These are phyloP conservation scores for Trichosurus vulpecula DNA, from an alignment of 2,797 vertebrate species.

Conservation along the genomic window DNA sequence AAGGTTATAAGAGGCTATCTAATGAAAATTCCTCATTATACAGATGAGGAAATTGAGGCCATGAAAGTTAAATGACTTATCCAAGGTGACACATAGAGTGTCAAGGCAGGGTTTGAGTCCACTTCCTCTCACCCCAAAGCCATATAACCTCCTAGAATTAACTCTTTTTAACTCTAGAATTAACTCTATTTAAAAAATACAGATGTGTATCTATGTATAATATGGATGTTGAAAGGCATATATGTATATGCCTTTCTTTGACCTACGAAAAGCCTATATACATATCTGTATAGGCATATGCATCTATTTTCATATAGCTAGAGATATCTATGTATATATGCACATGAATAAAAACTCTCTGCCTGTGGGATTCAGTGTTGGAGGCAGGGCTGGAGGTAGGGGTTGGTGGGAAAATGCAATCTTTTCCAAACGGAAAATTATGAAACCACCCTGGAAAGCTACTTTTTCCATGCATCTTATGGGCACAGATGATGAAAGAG, in stretches of 20 bases:
- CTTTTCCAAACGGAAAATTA: slow-evolving; percentile 75
- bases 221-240: background rate
- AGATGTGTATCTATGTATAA: background rate
- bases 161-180: background rate
- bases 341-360: background rate
- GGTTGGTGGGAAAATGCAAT: slow-evolving; percentile 7
- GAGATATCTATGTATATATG: background rate
- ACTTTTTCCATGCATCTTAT: slow-evolving; percentile 66
- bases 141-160: background rate
- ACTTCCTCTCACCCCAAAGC: background rate
- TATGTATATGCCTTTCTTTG: too few species aligned
- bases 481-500: slow-evolving; percentile 60
- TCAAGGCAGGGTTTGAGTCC: background rate
- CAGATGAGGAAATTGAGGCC: too few species aligned
- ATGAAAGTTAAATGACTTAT: too few species aligned
- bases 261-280: background rate
- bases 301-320: background rate
- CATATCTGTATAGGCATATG: background rate
- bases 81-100: background rate
- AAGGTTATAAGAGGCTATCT: background rate
- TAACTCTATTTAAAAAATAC: background rate
- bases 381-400: background rate
- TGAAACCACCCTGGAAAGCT: slow-evolving; percentile 68
- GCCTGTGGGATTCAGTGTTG: background rate
- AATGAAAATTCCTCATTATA: background rate